A percentile compares a stretch with the other conserved stretches of the same genome.
Evolutionary conservation across 2,113 vertebrate genomes (phyloP).

Genomic region (Onychostruthus taczanowskii): DNA sequence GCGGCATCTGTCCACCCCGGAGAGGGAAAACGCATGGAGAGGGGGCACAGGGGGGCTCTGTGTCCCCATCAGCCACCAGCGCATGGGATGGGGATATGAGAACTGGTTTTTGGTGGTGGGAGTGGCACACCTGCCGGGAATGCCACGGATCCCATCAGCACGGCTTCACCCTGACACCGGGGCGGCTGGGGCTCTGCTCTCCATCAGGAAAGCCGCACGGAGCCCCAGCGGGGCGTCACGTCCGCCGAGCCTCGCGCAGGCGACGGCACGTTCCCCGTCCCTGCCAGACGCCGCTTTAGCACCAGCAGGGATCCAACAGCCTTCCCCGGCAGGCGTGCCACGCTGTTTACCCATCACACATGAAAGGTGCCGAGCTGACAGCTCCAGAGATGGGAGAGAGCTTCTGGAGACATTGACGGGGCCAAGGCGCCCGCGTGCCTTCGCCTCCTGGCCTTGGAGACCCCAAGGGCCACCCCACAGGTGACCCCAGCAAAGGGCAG

Average conservation of each 20-base stretch:
- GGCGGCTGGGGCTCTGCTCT: background rate
- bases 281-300: slow-evolving; percentile 33
- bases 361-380: slow-evolving; percentile 28
- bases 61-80: fast-evolving
- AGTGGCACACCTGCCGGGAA: background rate
- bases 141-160: fast-evolving
- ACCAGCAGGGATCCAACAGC: slow-evolving; percentile 41
- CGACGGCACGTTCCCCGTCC: slow-evolving; percentile 15
- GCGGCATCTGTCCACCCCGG: background rate
- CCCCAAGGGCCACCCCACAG: background rate
- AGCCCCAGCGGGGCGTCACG: slow-evolving; percentile 1
- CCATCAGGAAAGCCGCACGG: background rate
- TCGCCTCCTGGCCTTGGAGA: background rate
- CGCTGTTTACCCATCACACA: slow-evolving; percentile 37
- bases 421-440: fast-evolving
- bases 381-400: background rate
- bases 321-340: background rate
- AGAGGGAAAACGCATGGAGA: background rate
- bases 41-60: background rate
- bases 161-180: fast-evolving
- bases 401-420: background rate
- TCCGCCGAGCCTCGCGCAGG: slow-evolving; percentile 19
- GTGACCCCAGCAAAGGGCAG: background rate
- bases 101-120: background rate
- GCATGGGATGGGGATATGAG: background rate